Conservation (phyloP, 2,113 vertebrate genomes). For the Xiphophorus hellerii region DNA sequence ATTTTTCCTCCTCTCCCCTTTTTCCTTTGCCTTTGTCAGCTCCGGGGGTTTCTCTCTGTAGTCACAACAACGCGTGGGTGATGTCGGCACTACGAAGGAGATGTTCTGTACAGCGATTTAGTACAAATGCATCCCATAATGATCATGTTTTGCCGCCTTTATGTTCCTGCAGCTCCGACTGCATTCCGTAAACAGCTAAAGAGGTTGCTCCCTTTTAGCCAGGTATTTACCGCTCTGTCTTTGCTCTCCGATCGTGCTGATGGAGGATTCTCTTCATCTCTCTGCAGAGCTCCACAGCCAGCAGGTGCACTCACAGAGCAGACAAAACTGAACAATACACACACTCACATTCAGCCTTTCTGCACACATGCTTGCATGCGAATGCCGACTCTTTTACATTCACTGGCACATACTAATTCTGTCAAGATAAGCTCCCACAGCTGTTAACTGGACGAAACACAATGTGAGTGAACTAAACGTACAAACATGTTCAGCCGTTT, state of each 20-base stretch:
- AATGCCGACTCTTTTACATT: slow-evolving; percentile 21
- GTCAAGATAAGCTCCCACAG: slow-evolving; percentile 73
- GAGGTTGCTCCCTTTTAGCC: slow-evolving; percentile 72
- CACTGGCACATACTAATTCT: slow-evolving; percentile 29
- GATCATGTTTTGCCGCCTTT: slow-evolving; percentile 83
- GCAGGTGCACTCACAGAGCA: slow-evolving; percentile 56
- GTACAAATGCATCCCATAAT: slow-evolving; percentile 84
- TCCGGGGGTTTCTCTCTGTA: slow-evolving; percentile 82
- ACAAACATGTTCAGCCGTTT: slow-evolving; percentile 77
- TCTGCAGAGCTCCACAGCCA: slow-evolving; percentile 52
- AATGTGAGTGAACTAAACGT: slow-evolving; percentile 76
- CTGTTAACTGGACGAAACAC: slow-evolving; percentile 73
- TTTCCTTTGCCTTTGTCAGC: slow-evolving; percentile 80
- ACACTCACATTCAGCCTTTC: slow-evolving; percentile 16
- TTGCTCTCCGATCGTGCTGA: slow-evolving; percentile 54
- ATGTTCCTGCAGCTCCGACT: slow-evolving; percentile 70
- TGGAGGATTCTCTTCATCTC: slow-evolving; percentile 60
- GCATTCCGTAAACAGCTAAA: slow-evolving; percentile 66
- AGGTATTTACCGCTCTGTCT: slow-evolving; percentile 62
- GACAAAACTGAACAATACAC: slow-evolving; percentile 20
- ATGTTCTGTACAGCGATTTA: slow-evolving; percentile 81
- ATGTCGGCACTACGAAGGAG: slow-evolving; percentile 76
- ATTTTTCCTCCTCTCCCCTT: slow-evolving; percentile 64
- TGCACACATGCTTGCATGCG: slow-evolving; percentile 27
- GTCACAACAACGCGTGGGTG: slow-evolving; percentile 79